These are phyloP conservation scores for Byasa hedistus DNA, from an alignment of 2,888 invertebrate genomes.

Conservation along the genomic window DNA sequence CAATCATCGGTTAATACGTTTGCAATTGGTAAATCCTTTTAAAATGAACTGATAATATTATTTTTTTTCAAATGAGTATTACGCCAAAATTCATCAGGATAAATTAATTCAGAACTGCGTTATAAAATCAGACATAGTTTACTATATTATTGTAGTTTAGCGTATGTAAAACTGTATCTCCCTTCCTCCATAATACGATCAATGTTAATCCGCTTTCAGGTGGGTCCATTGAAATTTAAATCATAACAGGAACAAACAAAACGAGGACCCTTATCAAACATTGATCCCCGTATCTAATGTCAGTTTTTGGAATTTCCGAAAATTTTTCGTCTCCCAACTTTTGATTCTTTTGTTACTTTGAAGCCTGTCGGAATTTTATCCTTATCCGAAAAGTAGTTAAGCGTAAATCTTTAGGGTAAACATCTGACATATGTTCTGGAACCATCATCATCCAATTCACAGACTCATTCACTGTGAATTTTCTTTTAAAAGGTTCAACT, in stretches of 20 bases:
- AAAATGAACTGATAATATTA: not conserved
- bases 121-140: not conserved
- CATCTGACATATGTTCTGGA: not conserved
- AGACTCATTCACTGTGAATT: no score
- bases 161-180: not conserved
- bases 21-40: not conserved
- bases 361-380: not conserved
- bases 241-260: slow-evolving; percentile 3
- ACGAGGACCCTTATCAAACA: slow-evolving; percentile 8
- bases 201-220: not conserved
- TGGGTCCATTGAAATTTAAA: not conserved
- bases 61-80: not conserved
- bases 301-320: not conserved
- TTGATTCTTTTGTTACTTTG: not conserved
- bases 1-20: not conserved
- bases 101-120: not conserved
- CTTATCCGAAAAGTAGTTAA: not conserved
- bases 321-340: not conserved
- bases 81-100: not conserved
- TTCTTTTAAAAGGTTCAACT: no score
- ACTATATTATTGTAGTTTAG: not conserved
- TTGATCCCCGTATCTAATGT: slow-evolving; percentile 4
- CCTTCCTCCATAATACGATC: not conserved
- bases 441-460: not conserved
- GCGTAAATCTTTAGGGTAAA: not conserved